Evolutionary conservation across 2,113 vertebrate genomes (phyloP).

Genomic region (Seriola aureovittata): DNA sequence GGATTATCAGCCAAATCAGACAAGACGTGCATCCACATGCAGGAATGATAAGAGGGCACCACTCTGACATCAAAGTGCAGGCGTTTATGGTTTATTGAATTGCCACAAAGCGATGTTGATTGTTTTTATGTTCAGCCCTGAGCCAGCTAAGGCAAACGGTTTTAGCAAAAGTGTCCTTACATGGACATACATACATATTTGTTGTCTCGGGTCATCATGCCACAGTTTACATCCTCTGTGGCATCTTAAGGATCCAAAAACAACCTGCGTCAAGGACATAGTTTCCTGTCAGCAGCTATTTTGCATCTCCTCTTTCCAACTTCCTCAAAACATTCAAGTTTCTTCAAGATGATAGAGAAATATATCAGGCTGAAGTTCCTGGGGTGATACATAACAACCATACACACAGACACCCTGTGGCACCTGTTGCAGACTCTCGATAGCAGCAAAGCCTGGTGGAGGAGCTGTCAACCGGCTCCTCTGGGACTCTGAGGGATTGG

Average conservation of each 20-base stretch:
- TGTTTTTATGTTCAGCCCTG: slow-evolving; percentile 15
- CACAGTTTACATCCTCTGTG: slow-evolving; percentile 11
- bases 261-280: slow-evolving; percentile 1
- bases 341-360: slow-evolving; percentile 16
- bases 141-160: slow-evolving; percentile 9
- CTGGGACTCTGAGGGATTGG: slow-evolving; percentile 63
- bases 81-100: slow-evolving; percentile 42
- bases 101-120: slow-evolving; percentile 12
- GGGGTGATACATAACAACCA: slow-evolving; percentile 37
- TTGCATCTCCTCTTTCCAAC: slow-evolving; percentile 3
- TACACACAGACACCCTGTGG: slow-evolving; percentile 34
- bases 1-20: slow-evolving; percentile 56
- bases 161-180: not conserved
- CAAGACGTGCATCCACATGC: slow-evolving; percentile 42
- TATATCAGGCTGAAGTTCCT: slow-evolving; percentile 12
- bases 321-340: slow-evolving; percentile 33
- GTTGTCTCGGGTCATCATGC: not conserved
- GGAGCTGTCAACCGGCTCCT: slow-evolving; percentile 68
- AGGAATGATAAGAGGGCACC: slow-evolving; percentile 60
- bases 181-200: not conserved
- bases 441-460: slow-evolving; percentile 37
- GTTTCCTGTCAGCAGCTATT: slow-evolving; percentile 28
- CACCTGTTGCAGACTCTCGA: slow-evolving; percentile 67
- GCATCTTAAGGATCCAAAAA: slow-evolving; percentile 42
- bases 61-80: slow-evolving; percentile 57